A percentile compares a stretch with the other conserved stretches of the same genome.
Evolutionary conservation across 2,797 vertebrate species (phyloP).

Genomic region (Perodicticus potto): DNA sequence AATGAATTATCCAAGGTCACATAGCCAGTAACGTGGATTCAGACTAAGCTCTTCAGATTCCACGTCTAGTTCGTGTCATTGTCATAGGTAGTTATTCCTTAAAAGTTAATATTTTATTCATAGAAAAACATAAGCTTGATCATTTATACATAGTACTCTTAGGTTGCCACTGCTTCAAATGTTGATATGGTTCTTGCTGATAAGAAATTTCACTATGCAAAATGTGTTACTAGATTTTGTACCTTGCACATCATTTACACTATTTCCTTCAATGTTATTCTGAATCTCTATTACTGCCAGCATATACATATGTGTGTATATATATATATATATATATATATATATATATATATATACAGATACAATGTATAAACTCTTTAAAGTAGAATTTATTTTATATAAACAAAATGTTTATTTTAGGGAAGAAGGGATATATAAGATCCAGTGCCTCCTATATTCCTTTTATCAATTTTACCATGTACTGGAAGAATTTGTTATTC

Average conservation of each 20-base stretch:
- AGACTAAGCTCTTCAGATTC: not conserved
- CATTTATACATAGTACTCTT: not conserved
- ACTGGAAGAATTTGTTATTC: not conserved
- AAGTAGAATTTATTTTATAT: not conserved
- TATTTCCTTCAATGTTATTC: not conserved
- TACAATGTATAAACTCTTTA: not conserved
- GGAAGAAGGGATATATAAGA: not conserved
- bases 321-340: not conserved
- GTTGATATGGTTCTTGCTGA: not conserved
- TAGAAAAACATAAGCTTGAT: not conserved
- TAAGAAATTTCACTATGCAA: not conserved
- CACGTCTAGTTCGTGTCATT: not conserved
- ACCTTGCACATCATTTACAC: not conserved
- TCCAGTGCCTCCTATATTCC: not conserved
- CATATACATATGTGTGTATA: not conserved
- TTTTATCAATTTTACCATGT: not conserved
- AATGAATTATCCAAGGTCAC: not conserved
- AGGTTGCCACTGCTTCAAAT: not conserved
- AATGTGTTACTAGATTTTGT: not conserved
- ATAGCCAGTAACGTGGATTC: not conserved
- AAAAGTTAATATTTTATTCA: not conserved
- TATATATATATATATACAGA: not conserved
- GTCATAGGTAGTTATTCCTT: not conserved
- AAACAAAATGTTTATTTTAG: not conserved
- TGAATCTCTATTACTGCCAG: not conserved